Evolutionary conservation across 92 coral and sea anemone species (phyloP).

Genomic region (Metridium senile): DNA sequence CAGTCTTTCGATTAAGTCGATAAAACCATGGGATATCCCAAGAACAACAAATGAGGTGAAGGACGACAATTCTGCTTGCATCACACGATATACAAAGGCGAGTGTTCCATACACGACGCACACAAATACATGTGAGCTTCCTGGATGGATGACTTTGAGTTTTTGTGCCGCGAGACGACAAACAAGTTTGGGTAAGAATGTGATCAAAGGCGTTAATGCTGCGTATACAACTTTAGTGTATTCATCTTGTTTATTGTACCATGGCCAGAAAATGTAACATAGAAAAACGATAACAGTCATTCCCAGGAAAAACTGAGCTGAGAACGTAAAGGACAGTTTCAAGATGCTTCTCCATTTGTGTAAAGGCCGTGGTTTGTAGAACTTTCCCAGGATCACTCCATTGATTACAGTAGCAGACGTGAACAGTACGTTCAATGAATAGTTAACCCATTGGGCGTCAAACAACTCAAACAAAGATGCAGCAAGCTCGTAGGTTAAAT

Average conservation of each 20-base stretch:
- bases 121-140: too few relatives aligned
- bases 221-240: constrained; percentile 29
- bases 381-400: constrained; percentile 41
- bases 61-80: too few relatives aligned
- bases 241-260: constrained; percentile 35
- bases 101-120: too few relatives aligned
- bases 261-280: constrained; percentile 48
- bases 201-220: constrained; percentile 41
- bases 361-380: background rate
- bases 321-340: too few relatives aligned
- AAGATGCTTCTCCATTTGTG: background rate
- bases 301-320: constrained; percentile 51
- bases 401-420: constrained; percentile 27
- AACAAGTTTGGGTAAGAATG: constrained; percentile 47
- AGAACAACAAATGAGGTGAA: too few relatives aligned
- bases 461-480: constrained; percentile 57
- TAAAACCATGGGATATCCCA: too few relatives aligned
- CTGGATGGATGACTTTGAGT: constrained; percentile 53
- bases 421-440: constrained; percentile 53
- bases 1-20: too few relatives aligned
- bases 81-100: too few relatives aligned
- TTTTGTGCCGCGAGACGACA: constrained; percentile 49
- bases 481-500: constrained; percentile 48
- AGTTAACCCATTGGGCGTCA: constrained; percentile 52
- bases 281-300: constrained; percentile 41